Evolutionary conservation across 2,888 invertebrate species (phyloP).

Genomic region (Ophion costatus): DNA sequence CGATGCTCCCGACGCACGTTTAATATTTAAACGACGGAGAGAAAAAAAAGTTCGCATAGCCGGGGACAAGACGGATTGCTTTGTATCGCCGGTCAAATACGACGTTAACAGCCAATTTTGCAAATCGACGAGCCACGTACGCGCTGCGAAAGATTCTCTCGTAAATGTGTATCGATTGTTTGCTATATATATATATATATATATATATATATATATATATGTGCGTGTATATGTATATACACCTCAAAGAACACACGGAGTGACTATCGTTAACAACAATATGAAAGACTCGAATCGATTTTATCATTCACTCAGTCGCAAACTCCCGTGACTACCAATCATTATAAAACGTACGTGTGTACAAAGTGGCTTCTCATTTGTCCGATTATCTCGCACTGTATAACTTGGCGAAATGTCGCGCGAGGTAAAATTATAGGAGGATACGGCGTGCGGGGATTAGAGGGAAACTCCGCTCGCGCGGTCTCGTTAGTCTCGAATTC

Average conservation of each 20-base stretch:
- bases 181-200: not conserved
- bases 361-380: constrained; percentile 56
- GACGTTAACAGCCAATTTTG: constrained; percentile 39
- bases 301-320: constrained; percentile 47
- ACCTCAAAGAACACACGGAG: constrained; percentile 13
- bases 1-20: not conserved
- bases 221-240: not conserved
- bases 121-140: constrained; percentile 20
- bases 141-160: constrained; percentile 41
- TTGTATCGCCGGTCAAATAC: not conserved
- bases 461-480: not conserved
- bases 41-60: too few species aligned
- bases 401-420: constrained; percentile 27
- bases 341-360: constrained; percentile 42
- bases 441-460: constrained; percentile 5
- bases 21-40: constrained; percentile 41
- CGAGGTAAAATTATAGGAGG: constrained; percentile 32
- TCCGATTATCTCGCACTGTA: constrained; percentile 29
- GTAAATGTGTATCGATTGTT: constrained; percentile 45
- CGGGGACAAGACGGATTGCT: constrained; percentile 2
- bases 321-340: constrained; percentile 43
- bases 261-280: constrained; percentile 36
- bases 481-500: constrained; percentile 33
- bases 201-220: not conserved
- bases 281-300: constrained; percentile 54